Base-by-base conservation (phyloP, 2,888 invertebrate genomes). In the Eupithecia insigniata region DNA sequence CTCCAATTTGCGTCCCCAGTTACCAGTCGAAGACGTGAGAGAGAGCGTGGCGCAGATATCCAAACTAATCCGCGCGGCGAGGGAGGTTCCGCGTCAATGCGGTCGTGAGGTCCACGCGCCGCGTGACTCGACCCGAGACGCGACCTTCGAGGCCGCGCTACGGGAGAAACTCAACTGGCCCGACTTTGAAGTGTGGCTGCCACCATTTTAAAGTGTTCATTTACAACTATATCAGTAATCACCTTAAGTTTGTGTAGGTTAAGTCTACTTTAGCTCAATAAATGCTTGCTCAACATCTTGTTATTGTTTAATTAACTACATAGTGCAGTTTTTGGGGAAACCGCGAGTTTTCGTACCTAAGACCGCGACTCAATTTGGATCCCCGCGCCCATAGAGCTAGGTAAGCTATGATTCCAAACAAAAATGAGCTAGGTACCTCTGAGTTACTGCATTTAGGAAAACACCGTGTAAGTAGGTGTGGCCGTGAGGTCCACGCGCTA, bases 181-280 rank as follows among this genome's bases (percentile, higher is more conserved):
- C 2, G 84, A 90, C 70, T 92, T 94, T 64, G 87, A 93, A 93
- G 94, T 95, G 87, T 95, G 95, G 95, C 90, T 95, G 83, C 95
- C 95, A 68, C 93, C 94, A 1, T 90, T 71, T 36, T 64, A 26
- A 90, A 89, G 92, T 92, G 92, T 92, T 93, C 91, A 89, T 70
- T 67, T 65, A 18, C 39, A 39, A 39, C 12, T 39, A 39, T 39
- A 39, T 66, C 1, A 55, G 34, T 81, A 72, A 70, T 69, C 74
- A 67, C 71, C 61, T 39, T 67, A 39, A 39, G 39, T 39, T 39
- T 39, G 39, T 16, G 14, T 39, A 80, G 77, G 72, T 58, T 67
- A 51, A 76, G 72, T 75, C 72, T 72, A 70, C 4, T 80, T 76
- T 80, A 84, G 79, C 76, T 71, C 64, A 86, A 84, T 86, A 82